A percentile compares a stretch with the other conserved stretches of the same genome.
Conservation (phyloP, 2,797 vertebrate species). For the Nannoperca obscura region DNA sequence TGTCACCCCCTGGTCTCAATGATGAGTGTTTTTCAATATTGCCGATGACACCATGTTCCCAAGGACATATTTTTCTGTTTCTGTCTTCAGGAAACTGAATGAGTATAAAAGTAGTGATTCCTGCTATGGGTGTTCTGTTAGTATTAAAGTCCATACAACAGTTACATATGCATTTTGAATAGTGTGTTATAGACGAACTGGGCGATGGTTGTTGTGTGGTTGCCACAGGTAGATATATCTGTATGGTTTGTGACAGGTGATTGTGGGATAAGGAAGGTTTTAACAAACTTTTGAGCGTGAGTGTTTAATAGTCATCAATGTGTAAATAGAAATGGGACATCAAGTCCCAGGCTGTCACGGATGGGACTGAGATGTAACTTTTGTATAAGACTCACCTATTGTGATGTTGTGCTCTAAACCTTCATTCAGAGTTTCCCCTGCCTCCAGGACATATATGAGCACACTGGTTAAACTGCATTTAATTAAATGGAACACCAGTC, state of each 20-base stretch:
- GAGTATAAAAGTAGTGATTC: neutral
- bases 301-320: neutral
- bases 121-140: neutral
- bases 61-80: conserved; percentile 2
- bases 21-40: conserved; percentile 2
- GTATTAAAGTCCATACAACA: neutral
- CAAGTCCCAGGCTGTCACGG: too few species aligned
- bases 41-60: neutral
- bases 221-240: neutral
- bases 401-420: neutral
- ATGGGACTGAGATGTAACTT: neutral
- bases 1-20: conserved; percentile 5
- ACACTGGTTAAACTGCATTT: neutral
- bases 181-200: neutral
- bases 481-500: neutral
- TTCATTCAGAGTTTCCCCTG: neutral
- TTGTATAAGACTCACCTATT: neutral
- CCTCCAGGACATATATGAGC: neutral
- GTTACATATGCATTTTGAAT: neutral
- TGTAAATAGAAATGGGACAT: neutral
- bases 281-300: neutral
- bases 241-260: neutral
- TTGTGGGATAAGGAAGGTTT: neutral
- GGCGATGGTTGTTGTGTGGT: neutral
- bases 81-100: neutral